Evolutionary conservation across 2,113 vertebrate genomes (phyloP).

Genomic region (Proterorhinus semilunaris): DNA sequence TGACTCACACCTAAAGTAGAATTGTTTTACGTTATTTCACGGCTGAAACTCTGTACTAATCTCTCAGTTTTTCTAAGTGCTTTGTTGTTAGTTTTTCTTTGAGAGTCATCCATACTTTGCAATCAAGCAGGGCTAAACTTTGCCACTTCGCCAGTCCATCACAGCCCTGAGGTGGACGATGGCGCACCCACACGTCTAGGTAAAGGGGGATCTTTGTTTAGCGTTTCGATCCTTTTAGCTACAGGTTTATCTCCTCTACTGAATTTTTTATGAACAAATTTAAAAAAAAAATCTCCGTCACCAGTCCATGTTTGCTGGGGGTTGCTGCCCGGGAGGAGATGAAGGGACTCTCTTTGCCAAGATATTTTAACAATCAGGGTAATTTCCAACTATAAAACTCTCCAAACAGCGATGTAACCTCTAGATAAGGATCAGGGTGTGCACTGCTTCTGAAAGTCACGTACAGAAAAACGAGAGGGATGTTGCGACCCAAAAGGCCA

Average conservation of each 20-base stretch:
- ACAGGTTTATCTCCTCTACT: slow-evolving; percentile 2
- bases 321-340: slow-evolving; percentile 37
- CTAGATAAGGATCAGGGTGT: slow-evolving; percentile 32
- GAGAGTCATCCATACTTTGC: slow-evolving; percentile 10
- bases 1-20: too few relatives aligned
- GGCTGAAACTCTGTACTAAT: not conserved
- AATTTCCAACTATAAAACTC: slow-evolving; percentile 63
- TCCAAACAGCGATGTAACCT: slow-evolving; percentile 52
- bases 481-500: slow-evolving; percentile 42
- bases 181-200: slow-evolving; percentile 25
- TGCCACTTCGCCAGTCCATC: slow-evolving; percentile 33
- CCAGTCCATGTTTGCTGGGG: slow-evolving; percentile 53
- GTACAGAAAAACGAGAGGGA: slow-evolving; percentile 31
- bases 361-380: slow-evolving; percentile 49
- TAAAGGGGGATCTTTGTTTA: slow-evolving; percentile 6
- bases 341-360: slow-evolving; percentile 32
- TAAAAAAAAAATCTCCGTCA: slow-evolving; percentile 50
- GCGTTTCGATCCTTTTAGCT: not conserved
- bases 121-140: slow-evolving; percentile 18
- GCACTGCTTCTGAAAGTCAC: slow-evolving; percentile 31
- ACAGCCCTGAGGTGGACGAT: slow-evolving; percentile 18
- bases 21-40: slow-evolving; percentile 1
- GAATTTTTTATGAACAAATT: slow-evolving; percentile 13
- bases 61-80: slow-evolving; percentile 3
- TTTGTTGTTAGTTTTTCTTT: slow-evolving; percentile 28